Percentiles rank a stretch among this genome's conserved stretches.
phyloP scores from a whole-genome alignment of 2,888 invertebrate species.

The Stenurella melanura region DNA sequence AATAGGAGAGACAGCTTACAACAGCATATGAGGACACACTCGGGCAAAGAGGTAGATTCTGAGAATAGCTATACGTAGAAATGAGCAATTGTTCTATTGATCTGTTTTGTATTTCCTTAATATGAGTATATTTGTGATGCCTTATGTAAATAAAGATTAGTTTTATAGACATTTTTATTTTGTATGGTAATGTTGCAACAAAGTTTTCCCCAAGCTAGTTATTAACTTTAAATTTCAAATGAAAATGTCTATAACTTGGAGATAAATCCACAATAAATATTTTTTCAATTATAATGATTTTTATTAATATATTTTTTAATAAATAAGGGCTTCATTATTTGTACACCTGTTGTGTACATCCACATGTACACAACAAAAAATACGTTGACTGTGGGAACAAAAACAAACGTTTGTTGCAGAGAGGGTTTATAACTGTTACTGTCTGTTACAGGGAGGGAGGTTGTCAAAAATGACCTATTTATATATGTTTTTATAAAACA shows the following conservation, averaged over 20 bases:
- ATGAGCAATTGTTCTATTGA: not conserved
- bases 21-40: conserved; percentile 78
- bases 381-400: too few relatives aligned
- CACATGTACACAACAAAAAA: too few relatives aligned
- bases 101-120: conserved; percentile 15
- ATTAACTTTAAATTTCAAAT: not conserved
- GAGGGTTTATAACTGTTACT: too few relatives aligned
- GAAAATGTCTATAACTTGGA: not conserved
- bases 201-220: not conserved
- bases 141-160: conserved; percentile 37
- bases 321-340: too few relatives aligned
- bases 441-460: too few relatives aligned
- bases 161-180: conserved; percentile 19
- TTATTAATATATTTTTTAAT: not conserved
- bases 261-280: not conserved
- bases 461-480: too few relatives aligned
- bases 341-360: too few relatives aligned
- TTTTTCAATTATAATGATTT: not conserved
- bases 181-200: not conserved
- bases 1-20: conserved; percentile 77
- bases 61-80: conserved; percentile 22
- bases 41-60: conserved; percentile 31
- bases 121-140: conserved; percentile 20
- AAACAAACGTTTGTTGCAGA: too few relatives aligned
- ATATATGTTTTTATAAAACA: too few relatives aligned